phyloP scores from a whole-genome alignment of 1,140 invertebrate species.

The Drosophila albomicans region DNA sequence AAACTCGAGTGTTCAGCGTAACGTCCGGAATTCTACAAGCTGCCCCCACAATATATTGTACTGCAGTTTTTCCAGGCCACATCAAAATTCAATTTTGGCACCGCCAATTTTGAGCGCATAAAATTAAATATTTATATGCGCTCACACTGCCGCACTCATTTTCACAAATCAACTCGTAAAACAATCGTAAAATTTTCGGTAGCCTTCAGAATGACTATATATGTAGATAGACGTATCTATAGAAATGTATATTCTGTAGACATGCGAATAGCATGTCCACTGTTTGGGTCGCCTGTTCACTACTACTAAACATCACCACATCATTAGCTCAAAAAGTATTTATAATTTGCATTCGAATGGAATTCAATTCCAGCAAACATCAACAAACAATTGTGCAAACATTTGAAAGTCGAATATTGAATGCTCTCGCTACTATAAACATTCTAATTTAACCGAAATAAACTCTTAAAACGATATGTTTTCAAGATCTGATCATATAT shows the following conservation, averaged over 20 bases:
- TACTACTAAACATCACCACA: slow-evolving; percentile 6
- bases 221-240: slow-evolving; percentile 9
- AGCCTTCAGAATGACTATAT: slow-evolving; percentile 15
- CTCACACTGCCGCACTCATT: slow-evolving; percentile 11
- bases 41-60: background rate
- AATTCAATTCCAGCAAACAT: background rate
- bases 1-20: background rate
- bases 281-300: slow-evolving; percentile 6
- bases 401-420: background rate
- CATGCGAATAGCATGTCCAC: slow-evolving; percentile 1
- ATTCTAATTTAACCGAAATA: no score
- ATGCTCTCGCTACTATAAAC: background rate
- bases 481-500: no score
- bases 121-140: slow-evolving; percentile 24
- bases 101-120: slow-evolving; percentile 7
- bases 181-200: slow-evolving; percentile 23
- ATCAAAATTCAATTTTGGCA: slow-evolving; percentile 22
- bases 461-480: no score
- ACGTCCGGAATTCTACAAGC: slow-evolving; percentile 2
- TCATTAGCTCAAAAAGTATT: slow-evolving; percentile 11
- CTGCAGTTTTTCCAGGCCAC: slow-evolving; percentile 8
- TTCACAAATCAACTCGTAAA: slow-evolving; percentile 28
- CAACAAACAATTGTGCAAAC: background rate
- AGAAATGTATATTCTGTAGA: background rate
- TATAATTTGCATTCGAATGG: background rate